Evolutionary conservation across 2,888 invertebrate genomes (phyloP).

Genomic region (Thecophora atra): DNA sequence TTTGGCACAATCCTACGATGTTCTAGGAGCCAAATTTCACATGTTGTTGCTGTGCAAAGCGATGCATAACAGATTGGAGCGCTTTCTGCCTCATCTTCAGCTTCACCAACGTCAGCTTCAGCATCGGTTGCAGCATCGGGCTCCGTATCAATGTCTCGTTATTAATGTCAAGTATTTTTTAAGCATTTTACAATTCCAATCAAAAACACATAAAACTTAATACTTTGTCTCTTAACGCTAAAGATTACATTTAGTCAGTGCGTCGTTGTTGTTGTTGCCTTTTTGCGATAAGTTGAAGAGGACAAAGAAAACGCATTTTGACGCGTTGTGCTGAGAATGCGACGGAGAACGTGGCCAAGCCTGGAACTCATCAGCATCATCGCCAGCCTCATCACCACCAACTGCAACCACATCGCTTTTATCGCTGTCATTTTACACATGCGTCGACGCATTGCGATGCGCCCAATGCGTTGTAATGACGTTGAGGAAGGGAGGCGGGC

Average conservation of each 20-base stretch:
- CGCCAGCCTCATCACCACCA: background rate
- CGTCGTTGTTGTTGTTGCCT: background rate
- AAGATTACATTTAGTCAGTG: slow-evolving; percentile 28
- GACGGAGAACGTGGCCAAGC: background rate
- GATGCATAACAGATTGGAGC: too few species aligned
- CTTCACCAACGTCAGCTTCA: background rate
- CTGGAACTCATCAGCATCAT: background rate
- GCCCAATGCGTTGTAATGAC: background rate
- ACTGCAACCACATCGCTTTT: background rate
- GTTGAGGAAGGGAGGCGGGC: background rate
- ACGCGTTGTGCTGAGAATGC: background rate
- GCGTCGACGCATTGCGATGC: background rate
- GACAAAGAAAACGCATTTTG: background rate
- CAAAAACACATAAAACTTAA: slow-evolving; percentile 46
- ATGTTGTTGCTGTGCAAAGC: too few species aligned
- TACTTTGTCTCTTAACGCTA: slow-evolving; percentile 39
- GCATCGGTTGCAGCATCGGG: background rate
- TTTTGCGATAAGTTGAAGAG: background rate
- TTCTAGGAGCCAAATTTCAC: background rate
- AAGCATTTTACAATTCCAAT: slow-evolving; percentile 43
- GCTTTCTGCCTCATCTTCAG: background rate
- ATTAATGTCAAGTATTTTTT: slow-evolving; percentile 44
- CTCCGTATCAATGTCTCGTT: slow-evolving; percentile 40
- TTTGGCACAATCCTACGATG: too few species aligned
- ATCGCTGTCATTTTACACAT: background rate